These are phyloP conservation scores for Ips typographus DNA, from an alignment of 1,140 invertebrate genomes.

Conservation along the genomic window DNA sequence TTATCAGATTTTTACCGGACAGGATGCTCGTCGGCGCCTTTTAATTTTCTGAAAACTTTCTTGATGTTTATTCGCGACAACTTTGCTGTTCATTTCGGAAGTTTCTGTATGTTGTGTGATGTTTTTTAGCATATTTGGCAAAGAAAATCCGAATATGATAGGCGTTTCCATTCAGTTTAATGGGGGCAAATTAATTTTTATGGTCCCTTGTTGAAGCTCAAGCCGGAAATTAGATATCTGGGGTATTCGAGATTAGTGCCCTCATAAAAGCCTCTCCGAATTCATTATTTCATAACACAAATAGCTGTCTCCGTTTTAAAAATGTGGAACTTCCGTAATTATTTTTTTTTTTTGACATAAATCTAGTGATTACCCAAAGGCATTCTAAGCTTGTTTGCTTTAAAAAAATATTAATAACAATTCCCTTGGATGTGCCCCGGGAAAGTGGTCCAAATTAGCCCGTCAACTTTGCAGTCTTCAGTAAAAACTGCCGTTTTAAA, in stretches of 20 bases:
- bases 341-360: background rate
- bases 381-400: background rate
- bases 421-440: background rate
- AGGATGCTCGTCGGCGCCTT: constrained; percentile 5
- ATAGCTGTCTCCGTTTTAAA: background rate
- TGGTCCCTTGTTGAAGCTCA: no score
- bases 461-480: constrained; percentile 5
- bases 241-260: no score
- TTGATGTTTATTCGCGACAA: constrained; percentile 5
- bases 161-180: no score
- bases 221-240: no score
- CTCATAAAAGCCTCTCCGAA: background rate
- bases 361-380: constrained; percentile 3
- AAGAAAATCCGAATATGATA: background rate
- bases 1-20: constrained; percentile 10
- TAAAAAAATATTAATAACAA: constrained; percentile 1
- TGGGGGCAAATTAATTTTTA: no score
- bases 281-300: constrained; percentile 1
- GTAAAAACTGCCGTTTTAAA: constrained; percentile 17
- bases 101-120: background rate
- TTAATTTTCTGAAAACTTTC: constrained; percentile 10
- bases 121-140: no score
- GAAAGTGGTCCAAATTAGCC: background rate
- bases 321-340: background rate
- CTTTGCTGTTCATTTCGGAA: background rate